Conservation (phyloP, 1,140 invertebrate species). For the Calephelis virginiensis region DNA sequence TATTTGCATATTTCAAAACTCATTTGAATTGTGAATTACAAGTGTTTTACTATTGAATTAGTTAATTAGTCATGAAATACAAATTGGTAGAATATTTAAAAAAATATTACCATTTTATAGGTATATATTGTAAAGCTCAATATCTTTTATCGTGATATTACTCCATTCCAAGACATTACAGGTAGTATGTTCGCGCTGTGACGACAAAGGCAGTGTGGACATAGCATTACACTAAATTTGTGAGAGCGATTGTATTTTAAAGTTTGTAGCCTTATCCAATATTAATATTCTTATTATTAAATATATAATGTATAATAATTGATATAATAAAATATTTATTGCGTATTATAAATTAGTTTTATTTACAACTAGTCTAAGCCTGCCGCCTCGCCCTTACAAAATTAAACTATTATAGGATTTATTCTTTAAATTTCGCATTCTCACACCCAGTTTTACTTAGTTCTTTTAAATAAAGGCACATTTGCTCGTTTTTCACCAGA, state of each 20-base stretch:
- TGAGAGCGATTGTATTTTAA: conserved; percentile 53
- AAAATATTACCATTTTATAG: conserved; percentile 8
- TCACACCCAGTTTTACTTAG: too few relatives aligned
- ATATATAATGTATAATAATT: conserved; percentile 62
- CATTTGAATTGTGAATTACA: neutral
- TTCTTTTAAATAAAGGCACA: too few relatives aligned
- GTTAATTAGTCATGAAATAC: conserved; percentile 3
- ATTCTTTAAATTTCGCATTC: too few relatives aligned
- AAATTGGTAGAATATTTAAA: conserved; percentile 8
- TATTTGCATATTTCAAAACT: neutral
- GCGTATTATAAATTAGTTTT: conserved; percentile 40
- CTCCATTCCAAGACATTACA: conserved; percentile 11
- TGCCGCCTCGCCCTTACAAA: too few relatives aligned
- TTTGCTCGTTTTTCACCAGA: too few relatives aligned
- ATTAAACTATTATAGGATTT: too few relatives aligned
- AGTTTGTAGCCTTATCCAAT: conserved; percentile 63
- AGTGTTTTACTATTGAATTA: conserved; percentile 11
- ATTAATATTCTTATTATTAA: conserved; percentile 60
- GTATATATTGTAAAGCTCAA: conserved; percentile 9
- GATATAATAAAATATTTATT: conserved; percentile 73
- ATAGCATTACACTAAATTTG: conserved; percentile 45
- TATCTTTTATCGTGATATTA: conserved; percentile 9
- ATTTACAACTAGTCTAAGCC: conserved; percentile 15
- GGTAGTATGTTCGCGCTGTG: neutral
- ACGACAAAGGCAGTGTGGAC: conserved; percentile 16